Evolutionary conservation across 2,888 invertebrate species (phyloP).

Genomic region (Mythimna albipuncta): DNA sequence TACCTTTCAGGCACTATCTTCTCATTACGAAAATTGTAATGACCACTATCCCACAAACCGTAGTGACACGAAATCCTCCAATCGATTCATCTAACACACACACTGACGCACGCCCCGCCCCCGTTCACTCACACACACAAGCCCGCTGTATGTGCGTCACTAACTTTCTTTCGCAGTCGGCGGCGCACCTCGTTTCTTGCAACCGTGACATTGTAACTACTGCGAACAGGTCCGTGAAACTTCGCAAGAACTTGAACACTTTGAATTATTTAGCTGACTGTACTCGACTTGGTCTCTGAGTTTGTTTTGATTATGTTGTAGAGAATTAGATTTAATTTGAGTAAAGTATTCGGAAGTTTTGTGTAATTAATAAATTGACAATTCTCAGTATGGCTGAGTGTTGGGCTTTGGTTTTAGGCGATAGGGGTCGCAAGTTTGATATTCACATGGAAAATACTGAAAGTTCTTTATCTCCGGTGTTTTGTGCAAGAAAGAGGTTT

Average conservation of each 20-base stretch:
- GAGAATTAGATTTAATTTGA: background rate
- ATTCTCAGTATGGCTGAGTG: background rate
- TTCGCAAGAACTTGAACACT: slow-evolving; percentile 54
- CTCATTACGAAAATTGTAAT: background rate
- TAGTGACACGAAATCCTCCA: slow-evolving; percentile 29
- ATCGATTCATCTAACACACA: slow-evolving; percentile 41
- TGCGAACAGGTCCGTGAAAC: slow-evolving; percentile 65
- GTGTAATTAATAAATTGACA: background rate
- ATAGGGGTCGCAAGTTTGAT: background rate
- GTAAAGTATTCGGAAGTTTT: background rate
- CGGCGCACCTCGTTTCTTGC: slow-evolving; percentile 62
- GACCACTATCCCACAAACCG: slow-evolving; percentile 11
- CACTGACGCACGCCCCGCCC: slow-evolving; percentile 31
- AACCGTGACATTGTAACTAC: slow-evolving; percentile 68
- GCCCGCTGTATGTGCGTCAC: slow-evolving; percentile 45
- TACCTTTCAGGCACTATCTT: background rate
- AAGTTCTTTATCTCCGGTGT: no score
- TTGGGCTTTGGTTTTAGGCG: background rate
- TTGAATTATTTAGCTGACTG: slow-evolving; percentile 37
- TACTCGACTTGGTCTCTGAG: slow-evolving; percentile 19
- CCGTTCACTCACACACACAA: slow-evolving; percentile 36
- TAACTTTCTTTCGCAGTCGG: slow-evolving; percentile 72
- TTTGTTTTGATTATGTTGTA: slow-evolving; percentile 11
- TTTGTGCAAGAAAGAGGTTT: no score
- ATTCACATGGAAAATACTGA: background rate